Percentiles rank a stretch among this genome's conserved stretches.
phyloP scores from a whole-genome alignment of 1,140 invertebrate genomes.

The Drosophila willistoni region DNA sequence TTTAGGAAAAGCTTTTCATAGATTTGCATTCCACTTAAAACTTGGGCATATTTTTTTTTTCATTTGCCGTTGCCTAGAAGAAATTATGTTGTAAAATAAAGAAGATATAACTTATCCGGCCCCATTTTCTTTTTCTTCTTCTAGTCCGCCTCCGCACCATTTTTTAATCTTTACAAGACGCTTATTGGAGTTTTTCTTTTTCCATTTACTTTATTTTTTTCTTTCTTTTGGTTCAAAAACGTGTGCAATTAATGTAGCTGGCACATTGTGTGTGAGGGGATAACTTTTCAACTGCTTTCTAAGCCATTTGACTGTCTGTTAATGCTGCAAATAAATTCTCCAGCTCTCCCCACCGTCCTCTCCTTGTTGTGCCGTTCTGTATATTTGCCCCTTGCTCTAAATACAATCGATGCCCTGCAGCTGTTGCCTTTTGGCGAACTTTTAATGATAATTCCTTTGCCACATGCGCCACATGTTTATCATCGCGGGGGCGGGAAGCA shows the following conservation, averaged over 20 bases:
- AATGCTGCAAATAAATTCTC: constrained; percentile 71
- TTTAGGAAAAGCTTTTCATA: neutral
- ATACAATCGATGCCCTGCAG: constrained; percentile 66
- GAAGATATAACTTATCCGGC: constrained; percentile 7
- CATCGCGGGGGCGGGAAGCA: constrained; percentile 6
- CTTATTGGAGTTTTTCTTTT: neutral
- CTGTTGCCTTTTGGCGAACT: constrained; percentile 69
- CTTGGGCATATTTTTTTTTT: neutral
- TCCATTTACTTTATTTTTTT: neutral
- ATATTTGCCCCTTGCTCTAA: neutral
- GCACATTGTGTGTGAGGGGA: constrained; percentile 20
- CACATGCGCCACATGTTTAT: constrained; percentile 40
- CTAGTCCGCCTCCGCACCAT: neutral
- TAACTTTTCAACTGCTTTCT: constrained; percentile 55
- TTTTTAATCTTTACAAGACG: constrained; percentile 15
- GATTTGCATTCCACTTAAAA: neutral
- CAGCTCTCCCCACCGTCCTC: constrained; percentile 9
- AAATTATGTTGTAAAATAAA: constrained; percentile 7
- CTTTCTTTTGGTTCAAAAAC: neutral
- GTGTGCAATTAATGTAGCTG: constrained; percentile 49
- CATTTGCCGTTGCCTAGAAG: neutral
- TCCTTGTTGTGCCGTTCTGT: neutral
- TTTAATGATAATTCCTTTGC: constrained; percentile 76
- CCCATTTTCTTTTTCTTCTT: neutral
- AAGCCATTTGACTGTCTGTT: constrained; percentile 73